Base-by-base conservation (phyloP, 23 tunicate species). In the Ascidia mentula region DNA sequence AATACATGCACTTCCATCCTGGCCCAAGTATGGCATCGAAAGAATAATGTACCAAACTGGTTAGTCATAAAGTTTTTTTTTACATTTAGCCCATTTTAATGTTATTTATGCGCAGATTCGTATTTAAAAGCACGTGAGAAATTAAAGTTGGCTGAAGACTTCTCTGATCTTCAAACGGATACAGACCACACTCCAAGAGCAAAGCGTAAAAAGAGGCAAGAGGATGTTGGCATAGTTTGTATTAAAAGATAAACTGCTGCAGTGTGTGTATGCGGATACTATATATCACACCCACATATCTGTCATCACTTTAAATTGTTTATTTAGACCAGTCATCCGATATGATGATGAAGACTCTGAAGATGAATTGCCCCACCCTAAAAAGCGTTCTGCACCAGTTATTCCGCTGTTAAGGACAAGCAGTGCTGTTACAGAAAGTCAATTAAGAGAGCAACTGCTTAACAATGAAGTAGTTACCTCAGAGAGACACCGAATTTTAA, bases 161-260 rank as follows among this genome's bases (percentile, higher is more conserved):
- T 42, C 15, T 42, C 53, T 9, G 53, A 42, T 42, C 53, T 42
- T 15, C 53, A 42, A 42, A 42, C 53, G 12, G 53, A 42, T 42
- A 42, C 53, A 42, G 53, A 42, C 53, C 53, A 42, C 53, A 42
- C 53, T 42, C 53, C 53, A 42, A 42, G 15, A 42, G 53, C 53
- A 42, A 42, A 42, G 53, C 53, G 53, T 42, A 42, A 42, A 42
- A 42, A 42, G 53, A 42, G 53, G 53, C 53, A 42, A 42, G 53
- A 42, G 12, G 53, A 42, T 42, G 53, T 42, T 42, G 53, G 53
- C 53, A 42, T 42, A 42, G 53, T 42, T 42, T 42, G 53, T 42
- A 42, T 42, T 42, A 42, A 9, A 42, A 15, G 12, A 42, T 9
- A 42, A 9, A 15, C 53, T 9, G 53, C 53, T 9, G 65, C 65